Evolutionary conservation across 2,888 invertebrate genomes (phyloP).

Genomic region (Diaperis boleti): DNA sequence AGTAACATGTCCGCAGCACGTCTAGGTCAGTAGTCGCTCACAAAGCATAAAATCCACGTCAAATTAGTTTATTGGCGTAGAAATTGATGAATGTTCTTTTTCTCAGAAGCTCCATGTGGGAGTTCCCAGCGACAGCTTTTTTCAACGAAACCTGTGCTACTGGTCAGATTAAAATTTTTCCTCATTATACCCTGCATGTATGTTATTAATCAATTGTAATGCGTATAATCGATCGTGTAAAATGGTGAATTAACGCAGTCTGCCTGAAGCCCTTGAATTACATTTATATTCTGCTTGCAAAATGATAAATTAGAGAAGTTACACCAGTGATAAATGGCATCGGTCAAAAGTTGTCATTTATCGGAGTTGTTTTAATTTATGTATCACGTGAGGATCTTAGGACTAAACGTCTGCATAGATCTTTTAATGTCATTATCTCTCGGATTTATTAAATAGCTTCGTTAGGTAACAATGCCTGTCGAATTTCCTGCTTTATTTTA

Average conservation of each 20-base stretch:
- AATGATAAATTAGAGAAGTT: conserved; percentile 39
- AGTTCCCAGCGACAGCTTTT: conserved; percentile 27
- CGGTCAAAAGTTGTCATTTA: conserved; percentile 33
- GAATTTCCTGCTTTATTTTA: conserved; percentile 19
- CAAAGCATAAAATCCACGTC: conserved; percentile 20
- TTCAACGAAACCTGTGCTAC: conserved; percentile 36
- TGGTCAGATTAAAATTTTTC: conserved; percentile 36
- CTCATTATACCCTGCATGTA: conserved; percentile 31
- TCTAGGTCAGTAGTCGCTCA: too few relatives aligned
- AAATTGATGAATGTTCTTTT: conserved; percentile 25
- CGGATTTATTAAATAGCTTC: conserved; percentile 18
- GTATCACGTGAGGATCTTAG: conserved; percentile 21
- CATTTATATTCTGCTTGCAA: conserved; percentile 17
- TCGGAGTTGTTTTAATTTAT: conserved; percentile 38
- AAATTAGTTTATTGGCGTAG: conserved; percentile 29
- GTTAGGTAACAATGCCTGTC: conserved; percentile 7
- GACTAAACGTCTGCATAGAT: background rate
- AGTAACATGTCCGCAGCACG: too few relatives aligned
- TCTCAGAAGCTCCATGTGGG: conserved; percentile 23
- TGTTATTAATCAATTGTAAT: conserved; percentile 38
- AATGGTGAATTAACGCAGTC: conserved; percentile 15
- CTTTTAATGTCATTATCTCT: background rate
- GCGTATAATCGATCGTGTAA: conserved; percentile 28
- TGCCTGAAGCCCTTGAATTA: conserved; percentile 12
- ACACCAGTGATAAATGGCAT: conserved; percentile 36